phyloP scores from a whole-genome alignment of 2,888 invertebrate genomes.

The Tanaodytes sp. region DNA sequence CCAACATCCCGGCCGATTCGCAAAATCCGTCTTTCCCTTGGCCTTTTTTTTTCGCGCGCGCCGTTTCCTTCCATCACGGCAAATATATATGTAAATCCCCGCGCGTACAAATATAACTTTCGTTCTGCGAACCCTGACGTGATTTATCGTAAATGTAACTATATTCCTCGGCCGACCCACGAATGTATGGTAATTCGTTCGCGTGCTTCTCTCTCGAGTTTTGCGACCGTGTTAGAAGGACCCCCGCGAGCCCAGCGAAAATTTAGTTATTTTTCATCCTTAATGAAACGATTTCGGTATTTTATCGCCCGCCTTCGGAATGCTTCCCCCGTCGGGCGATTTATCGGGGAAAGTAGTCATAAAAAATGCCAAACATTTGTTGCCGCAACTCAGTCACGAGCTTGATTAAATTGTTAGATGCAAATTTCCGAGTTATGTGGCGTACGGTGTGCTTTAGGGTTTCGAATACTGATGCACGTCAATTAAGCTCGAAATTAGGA shows the following conservation, averaged over 20 bases:
- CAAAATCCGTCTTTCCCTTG: constrained; percentile 49
- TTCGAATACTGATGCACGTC: too few relatives aligned
- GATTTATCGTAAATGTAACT: constrained; percentile 49
- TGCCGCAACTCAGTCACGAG: too few relatives aligned
- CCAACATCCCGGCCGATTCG: constrained; percentile 16
- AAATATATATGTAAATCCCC: constrained; percentile 49
- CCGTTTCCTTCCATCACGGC: constrained; percentile 22
- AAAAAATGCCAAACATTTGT: constrained; percentile 27
- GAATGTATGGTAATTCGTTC: constrained; percentile 41
- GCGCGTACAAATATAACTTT: constrained; percentile 50
- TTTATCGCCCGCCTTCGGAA: constrained; percentile 35
- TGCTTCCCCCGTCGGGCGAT: constrained; percentile 19
- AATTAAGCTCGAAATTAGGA: too few relatives aligned
- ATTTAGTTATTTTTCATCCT: constrained; percentile 42
- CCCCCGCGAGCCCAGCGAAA: constrained; percentile 37
- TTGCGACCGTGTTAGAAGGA: constrained; percentile 11
- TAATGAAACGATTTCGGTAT: constrained; percentile 41
- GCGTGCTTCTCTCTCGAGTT: neutral
- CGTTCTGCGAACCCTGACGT: constrained; percentile 43
- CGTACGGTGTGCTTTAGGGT: too few relatives aligned
- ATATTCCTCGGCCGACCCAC: constrained; percentile 24
- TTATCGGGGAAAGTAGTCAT: constrained; percentile 27
- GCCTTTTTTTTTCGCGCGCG: constrained; percentile 32
- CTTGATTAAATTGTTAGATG: constrained; percentile 9
- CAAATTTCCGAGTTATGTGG: too few relatives aligned